Base-by-base conservation (phyloP, 2,888 invertebrate genomes). In the Conchocele bisecta region DNA sequence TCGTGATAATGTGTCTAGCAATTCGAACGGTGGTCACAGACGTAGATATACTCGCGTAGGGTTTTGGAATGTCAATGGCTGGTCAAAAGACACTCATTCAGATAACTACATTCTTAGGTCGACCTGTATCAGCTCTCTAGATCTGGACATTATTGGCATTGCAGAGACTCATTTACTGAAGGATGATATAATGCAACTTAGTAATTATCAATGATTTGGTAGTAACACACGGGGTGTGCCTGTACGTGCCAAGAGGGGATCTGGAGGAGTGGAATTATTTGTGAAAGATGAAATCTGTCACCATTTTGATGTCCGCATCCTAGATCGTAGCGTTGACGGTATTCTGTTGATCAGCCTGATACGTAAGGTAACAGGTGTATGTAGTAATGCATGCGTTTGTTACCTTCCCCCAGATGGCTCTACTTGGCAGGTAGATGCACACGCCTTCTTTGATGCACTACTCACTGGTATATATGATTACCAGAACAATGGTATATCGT, bases 1-100 rank as follows among this genome's bases (percentile, higher is more conserved):
- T n/a, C n/a, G n/a, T n/a, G n/a, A n/a, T n/a, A n/a, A n/a, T n/a
- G n/a, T n/a, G n/a, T n/a, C n/a, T n/a, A n/a, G n/a, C n/a, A n/a
- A n/a, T n/a, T n/a, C n/a, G n/a, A 7, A 5, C 5, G 31, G 48
- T n/a, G n/a, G 28, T 28, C 2, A 22, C 9, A 26, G 31, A 11
- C n/a, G 29, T n/a, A n/a, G 29, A 28, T 51, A 60, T 39, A 39
- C 29, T 1, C n/a, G 24, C 26, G 20, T 24, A 26, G 68, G 61
- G 61, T 61, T 68, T 57, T 61, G 61, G 61, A 68, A 68, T n/a
- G 50, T 56, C 3, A 56, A 26, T 9, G 68, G 68, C 11, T 68
- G 56, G 50, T 44, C 24, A 42, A 33, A n/a, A 3, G 37, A 57
- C 26, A 17, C 1, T 24, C 24, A 35, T 22, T 26, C 31, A 50